Percentiles rank a stretch among this genome's conserved stretches.
These are phyloP conservation scores for Amyelois transitella DNA, from an alignment of 1,140 invertebrate genomes.

Conservation along the genomic window DNA sequence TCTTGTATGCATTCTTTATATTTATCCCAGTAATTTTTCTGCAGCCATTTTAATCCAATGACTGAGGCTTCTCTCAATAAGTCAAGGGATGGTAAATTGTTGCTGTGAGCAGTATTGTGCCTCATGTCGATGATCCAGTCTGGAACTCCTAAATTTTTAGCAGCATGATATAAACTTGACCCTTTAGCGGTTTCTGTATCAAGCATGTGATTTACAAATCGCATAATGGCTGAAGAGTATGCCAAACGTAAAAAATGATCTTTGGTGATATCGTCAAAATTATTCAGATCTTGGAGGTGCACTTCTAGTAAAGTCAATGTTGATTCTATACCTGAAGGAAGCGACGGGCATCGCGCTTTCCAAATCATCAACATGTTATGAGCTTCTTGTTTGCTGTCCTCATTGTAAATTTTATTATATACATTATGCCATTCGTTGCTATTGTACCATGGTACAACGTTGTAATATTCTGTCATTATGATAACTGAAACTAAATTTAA, in stretches of 20 bases:
- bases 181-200: conserved; percentile 72
- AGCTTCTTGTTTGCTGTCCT: conserved; percentile 62
- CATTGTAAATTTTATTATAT: conserved; percentile 74
- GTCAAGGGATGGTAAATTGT: conserved; percentile 74
- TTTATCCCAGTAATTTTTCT: conserved; percentile 71
- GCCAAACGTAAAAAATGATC: conserved; percentile 74
- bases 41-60: conserved; percentile 77
- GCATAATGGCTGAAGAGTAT: conserved; percentile 78
- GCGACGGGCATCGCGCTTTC: conserved; percentile 78
- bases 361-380: conserved; percentile 75
- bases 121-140: conserved; percentile 80
- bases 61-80: conserved; percentile 74
- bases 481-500: neutral
- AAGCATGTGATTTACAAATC: conserved; percentile 78
- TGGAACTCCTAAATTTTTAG: conserved; percentile 76
- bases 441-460: conserved; percentile 66
- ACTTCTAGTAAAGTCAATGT: conserved; percentile 80
- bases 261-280: conserved; percentile 15
- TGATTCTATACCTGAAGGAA: conserved; percentile 81
- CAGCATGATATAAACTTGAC: conserved; percentile 75
- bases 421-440: conserved; percentile 76
- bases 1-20: conserved; percentile 47
- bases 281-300: conserved; percentile 41
- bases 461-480: conserved; percentile 35
- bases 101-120: conserved; percentile 79